Conservation (phyloP, 1,140 invertebrate species). For the Drosophila serrata region DNA sequence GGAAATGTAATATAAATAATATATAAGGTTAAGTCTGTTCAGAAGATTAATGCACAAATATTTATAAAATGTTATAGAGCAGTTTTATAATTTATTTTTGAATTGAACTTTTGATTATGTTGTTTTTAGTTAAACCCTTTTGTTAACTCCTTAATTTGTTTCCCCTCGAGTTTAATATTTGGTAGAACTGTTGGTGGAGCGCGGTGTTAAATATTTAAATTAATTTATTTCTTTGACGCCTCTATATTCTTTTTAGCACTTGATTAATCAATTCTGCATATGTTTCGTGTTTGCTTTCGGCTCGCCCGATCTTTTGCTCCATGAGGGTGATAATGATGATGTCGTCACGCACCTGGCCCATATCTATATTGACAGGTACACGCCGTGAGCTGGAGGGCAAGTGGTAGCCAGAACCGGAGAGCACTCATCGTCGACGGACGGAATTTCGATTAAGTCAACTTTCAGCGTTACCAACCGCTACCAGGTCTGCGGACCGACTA, state of each 20-base stretch:
- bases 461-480: slow-evolving; percentile 36
- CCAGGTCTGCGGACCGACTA: slow-evolving; percentile 53
- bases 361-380: slow-evolving; percentile 68
- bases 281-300: slow-evolving; percentile 55
- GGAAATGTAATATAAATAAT: not conserved
- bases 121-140: not conserved
- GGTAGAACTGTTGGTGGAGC: slow-evolving; percentile 12
- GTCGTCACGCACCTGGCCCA: slow-evolving; percentile 76
- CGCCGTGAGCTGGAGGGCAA: slow-evolving; percentile 55
- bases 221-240: slow-evolving; percentile 34
- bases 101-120: not conserved
- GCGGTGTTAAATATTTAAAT: slow-evolving; percentile 31
- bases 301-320: slow-evolving; percentile 37
- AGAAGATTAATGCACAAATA: not conserved
- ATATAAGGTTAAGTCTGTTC: not conserved
- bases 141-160: not conserved
- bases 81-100: not conserved
- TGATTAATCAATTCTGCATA: slow-evolving; percentile 63
- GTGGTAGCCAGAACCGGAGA: slow-evolving; percentile 53
- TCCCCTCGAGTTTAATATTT: not conserved
- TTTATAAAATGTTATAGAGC: not conserved
- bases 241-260: slow-evolving; percentile 61
- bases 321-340: slow-evolving; percentile 45
- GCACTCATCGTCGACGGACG: slow-evolving; percentile 37
- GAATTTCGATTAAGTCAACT: slow-evolving; percentile 58